These are phyloP conservation scores for Pachypanchax playfairii DNA, from an alignment of 2,113 vertebrate genomes.

Conservation along the genomic window DNA sequence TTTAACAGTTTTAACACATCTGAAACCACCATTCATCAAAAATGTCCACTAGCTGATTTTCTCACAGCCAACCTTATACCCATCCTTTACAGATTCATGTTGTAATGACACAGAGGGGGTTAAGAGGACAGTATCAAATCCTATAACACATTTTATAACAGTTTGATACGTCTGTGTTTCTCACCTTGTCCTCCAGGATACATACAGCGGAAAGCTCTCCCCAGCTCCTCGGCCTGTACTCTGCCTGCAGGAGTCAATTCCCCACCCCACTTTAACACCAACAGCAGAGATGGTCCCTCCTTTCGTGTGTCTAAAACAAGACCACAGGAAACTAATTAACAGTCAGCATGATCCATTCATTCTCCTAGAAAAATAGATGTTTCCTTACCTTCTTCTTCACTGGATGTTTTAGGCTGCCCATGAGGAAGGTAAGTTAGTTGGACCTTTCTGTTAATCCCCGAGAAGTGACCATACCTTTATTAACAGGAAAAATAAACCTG, in stretches of 20 bases:
- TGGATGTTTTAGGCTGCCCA: conserved; percentile 91
- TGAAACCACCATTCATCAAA: not conserved
- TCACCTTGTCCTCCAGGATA: conserved; percentile 98
- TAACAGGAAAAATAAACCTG: not conserved
- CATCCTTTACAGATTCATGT: no score
- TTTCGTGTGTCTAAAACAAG: conserved; percentile 79
- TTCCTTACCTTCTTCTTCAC: conserved; percentile 90
- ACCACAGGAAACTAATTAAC: accelerated
- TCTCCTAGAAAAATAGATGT: conserved; percentile 24
- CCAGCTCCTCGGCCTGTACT: conserved; percentile 96
- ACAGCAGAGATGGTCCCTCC: conserved; percentile 86
- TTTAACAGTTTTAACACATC: not conserved
- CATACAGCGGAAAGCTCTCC: conserved; percentile 96
- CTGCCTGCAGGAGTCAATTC: conserved; percentile 93
- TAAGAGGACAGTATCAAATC: not conserved
- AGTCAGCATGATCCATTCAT: not conserved
- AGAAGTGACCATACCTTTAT: conserved; percentile 97
- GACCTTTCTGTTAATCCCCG: conserved; percentile 98
- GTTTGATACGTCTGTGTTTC: not conserved
- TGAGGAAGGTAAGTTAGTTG: conserved; percentile 95
- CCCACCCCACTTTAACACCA: conserved; percentile 97
- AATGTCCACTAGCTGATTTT: no score
- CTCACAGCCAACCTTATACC: no score
- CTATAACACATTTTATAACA: not conserved
- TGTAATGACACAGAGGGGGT: no score